Evolutionary conservation across 1,140 invertebrate species (phyloP).

Genomic region (Eciton burchellii): DNA sequence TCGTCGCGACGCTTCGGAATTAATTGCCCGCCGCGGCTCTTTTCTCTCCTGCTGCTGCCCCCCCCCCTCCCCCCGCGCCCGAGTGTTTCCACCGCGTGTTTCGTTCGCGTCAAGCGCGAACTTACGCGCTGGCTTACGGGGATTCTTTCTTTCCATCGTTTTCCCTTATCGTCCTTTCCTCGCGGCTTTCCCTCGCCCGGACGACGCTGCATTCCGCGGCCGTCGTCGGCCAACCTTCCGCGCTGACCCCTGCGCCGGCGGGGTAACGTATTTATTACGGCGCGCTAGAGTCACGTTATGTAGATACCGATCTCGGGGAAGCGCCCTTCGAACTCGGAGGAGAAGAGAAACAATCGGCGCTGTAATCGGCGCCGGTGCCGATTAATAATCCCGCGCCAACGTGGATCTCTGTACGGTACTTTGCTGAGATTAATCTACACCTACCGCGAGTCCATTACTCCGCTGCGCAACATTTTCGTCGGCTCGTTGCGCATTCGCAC

Average conservation of each 20-base stretch:
- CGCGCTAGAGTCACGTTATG: constrained; percentile 43
- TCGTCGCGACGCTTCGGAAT: constrained; percentile 75
- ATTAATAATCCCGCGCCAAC: constrained; percentile 39
- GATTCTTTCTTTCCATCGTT: constrained; percentile 9
- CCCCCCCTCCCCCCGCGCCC: constrained; percentile 15
- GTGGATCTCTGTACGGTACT: constrained; percentile 35
- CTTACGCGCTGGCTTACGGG: constrained; percentile 5
- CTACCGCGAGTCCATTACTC: constrained; percentile 31
- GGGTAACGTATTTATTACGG: constrained; percentile 58
- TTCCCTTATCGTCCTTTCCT: constrained; percentile 46
- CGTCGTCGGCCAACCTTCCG: constrained; percentile 44
- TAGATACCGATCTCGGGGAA: constrained; percentile 50
- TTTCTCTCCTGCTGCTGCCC: constrained; percentile 5
- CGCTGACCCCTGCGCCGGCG: constrained; percentile 48
- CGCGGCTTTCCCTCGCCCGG: background rate
- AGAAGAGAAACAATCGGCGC: constrained; percentile 29
- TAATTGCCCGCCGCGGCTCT: constrained; percentile 74
- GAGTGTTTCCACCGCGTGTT: constrained; percentile 3
- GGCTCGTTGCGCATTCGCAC: background rate
- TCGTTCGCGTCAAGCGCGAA: background rate
- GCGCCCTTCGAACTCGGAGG: background rate
- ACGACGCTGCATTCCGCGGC: constrained; percentile 17
- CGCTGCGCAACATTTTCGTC: background rate
- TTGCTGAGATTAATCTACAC: constrained; percentile 32
- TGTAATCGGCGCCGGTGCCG: constrained; percentile 41